These are phyloP conservation scores for Rhea pennata DNA, from an alignment of 2,113 vertebrate species.

Conservation along the genomic window DNA sequence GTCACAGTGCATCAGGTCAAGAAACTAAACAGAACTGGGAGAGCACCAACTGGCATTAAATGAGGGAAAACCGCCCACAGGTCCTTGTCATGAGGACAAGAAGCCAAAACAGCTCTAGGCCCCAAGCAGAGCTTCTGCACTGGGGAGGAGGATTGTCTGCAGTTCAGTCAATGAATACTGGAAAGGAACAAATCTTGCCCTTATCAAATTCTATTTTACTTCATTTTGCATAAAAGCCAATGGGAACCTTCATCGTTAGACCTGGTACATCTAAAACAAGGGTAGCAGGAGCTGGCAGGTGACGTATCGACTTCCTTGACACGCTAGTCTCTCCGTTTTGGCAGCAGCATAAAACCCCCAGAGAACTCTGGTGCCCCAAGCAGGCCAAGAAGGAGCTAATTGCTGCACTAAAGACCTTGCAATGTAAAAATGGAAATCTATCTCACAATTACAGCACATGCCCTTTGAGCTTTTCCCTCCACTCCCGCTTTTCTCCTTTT, in stretches of 20 bases:
- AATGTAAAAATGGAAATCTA: not conserved
- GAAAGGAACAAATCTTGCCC: not conserved
- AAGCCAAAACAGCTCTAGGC: not conserved
- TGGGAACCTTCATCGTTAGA: not conserved
- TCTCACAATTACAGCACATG: not conserved
- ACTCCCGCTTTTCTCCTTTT: not conserved
- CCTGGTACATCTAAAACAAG: rapidly evolving
- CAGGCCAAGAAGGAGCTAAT: not conserved
- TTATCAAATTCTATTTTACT: not conserved
- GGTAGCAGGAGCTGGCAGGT: not conserved
- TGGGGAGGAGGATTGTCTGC: rapidly evolving
- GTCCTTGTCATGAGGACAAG: not conserved
- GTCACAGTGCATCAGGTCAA: rapidly evolving
- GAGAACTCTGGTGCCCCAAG: not conserved
- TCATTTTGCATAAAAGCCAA: not conserved
- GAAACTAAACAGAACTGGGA: not conserved
- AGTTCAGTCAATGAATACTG: not conserved
- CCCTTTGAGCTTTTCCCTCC: conserved; percentile 30
- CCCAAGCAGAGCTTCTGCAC: not conserved
- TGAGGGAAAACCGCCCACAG: not conserved
- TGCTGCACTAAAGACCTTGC: not conserved
- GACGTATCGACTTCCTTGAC: rapidly evolving
- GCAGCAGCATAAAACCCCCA: not conserved
- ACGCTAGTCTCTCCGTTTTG: not conserved
- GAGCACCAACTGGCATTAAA: not conserved